Conservation (phyloP, 2,113 vertebrate species). For the Eublepharis macularius region DNA sequence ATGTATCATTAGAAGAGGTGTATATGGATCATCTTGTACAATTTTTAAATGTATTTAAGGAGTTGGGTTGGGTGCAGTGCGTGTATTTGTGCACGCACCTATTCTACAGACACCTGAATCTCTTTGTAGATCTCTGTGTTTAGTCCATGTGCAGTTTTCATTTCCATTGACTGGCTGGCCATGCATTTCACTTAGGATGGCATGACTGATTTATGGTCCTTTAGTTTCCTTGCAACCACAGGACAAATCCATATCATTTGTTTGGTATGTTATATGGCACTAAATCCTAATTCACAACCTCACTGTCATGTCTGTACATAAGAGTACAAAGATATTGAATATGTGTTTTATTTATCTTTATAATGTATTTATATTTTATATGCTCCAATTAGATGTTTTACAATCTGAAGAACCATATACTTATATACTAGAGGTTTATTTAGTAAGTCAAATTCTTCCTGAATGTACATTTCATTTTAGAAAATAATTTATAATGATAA, state of each 20-base stretch:
- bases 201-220: not conserved
- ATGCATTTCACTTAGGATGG: conserved; percentile 15
- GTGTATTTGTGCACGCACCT: not conserved
- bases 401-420: not conserved
- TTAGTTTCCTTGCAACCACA: conserved; percentile 37
- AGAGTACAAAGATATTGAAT: not conserved
- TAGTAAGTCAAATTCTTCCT: not conserved
- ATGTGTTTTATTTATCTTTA: not conserved
- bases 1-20: not conserved
- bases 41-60: not conserved
- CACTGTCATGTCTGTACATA: conserved; percentile 14
- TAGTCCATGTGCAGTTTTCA: conserved; percentile 14
- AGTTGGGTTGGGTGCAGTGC: not conserved
- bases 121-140: conserved; percentile 1
- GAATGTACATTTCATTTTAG: not conserved
- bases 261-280: conserved; percentile 20
- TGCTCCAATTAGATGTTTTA: not conserved
- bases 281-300: conserved; percentile 21
- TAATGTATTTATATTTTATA: not conserved
- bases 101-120: not conserved
- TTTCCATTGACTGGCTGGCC: conserved; percentile 23
- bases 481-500: not conserved
- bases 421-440: not conserved
- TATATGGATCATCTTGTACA: not conserved
- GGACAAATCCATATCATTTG: not conserved